Conservation (phyloP, 1,140 invertebrate species). For the Cherax quadricarinatus region DNA sequence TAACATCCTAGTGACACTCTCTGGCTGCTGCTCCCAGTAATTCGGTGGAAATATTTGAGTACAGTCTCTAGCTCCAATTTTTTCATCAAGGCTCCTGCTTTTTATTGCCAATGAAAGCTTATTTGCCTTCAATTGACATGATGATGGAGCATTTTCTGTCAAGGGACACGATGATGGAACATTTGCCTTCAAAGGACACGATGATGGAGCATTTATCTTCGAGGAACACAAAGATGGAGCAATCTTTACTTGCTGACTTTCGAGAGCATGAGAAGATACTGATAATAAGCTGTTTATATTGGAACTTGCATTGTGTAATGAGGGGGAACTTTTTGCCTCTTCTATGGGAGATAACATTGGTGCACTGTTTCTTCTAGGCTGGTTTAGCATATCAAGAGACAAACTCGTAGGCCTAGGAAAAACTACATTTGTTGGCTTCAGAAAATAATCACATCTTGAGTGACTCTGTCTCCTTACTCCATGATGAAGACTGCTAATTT, state of each 20-base stretch:
- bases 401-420: conserved; percentile 38
- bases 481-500: not conserved
- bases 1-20: not conserved
- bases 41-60: not conserved
- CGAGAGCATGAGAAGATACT: not conserved
- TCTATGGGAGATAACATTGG: conserved; percentile 62
- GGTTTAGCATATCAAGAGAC: not conserved
- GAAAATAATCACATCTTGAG: not conserved
- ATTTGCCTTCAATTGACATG: not conserved
- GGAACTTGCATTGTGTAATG: not conserved
- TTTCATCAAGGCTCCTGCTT: conserved; percentile 37
- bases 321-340: conserved; percentile 26
- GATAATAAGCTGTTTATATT: not conserved
- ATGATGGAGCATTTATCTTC: not conserved
- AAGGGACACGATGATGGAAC: not conserved
- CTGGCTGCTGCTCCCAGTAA: not conserved
- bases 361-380: conserved; percentile 52
- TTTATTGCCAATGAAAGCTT: not conserved
- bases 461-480: not conserved
- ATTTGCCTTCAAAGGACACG: not conserved
- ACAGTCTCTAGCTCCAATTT: not conserved
- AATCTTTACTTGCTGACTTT: not conserved
- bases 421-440: not conserved
- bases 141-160: not conserved
- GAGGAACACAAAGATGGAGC: not conserved